Evolutionary conservation across 1,140 invertebrate genomes (phyloP), one percentile per base, ranked within the genome.

Genomic region (Eciton burchellii): DNA sequence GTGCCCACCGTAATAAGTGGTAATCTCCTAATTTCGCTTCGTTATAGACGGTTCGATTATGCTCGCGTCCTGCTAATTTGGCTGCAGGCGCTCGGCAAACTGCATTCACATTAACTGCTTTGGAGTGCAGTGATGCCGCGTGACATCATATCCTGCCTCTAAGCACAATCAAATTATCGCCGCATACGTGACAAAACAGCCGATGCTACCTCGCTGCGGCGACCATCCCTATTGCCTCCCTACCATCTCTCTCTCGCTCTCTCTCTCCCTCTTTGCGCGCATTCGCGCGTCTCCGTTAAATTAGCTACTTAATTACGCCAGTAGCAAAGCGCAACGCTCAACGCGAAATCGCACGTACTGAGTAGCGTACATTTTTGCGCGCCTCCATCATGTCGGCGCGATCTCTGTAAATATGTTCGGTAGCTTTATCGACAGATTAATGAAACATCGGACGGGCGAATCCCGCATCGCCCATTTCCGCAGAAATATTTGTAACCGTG

Each of bases 21-120:
- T 82, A 86, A 86, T 73, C 77, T 82, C 72, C 84, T 76, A 86
- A 86, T 85, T 85, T 85, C 54, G 54, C 45, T 24, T 60, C 59
- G 35, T 62, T 60, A 65, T 54, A 79, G 63, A 56, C 47, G 21
- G 21, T 62, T 65, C 47, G 84, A 49, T 35, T 62, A 62, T 70
- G 57, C 35, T n/a, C 29, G 54, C 66, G 63, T 70, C 73, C 54
- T 65, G 84, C 56, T 86, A 87, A 86, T 87, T 87, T 74, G 81
- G 84, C 74, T 81, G 74, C 74, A 81, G 45, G 81, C 74, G 24
- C 54, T 14, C 52, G 81, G 60, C 26, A 63, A 83, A 84, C 68
- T 66, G 73, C 76, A 86, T 86, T 87, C 86, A 71, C 68, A 83
- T 63, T 41, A 83, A 73, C 81, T 35, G 73, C 56, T 74, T 81